Conservation (phyloP, 64 coral and sea anemone species). For the Cladopsammia gracilis region DNA sequence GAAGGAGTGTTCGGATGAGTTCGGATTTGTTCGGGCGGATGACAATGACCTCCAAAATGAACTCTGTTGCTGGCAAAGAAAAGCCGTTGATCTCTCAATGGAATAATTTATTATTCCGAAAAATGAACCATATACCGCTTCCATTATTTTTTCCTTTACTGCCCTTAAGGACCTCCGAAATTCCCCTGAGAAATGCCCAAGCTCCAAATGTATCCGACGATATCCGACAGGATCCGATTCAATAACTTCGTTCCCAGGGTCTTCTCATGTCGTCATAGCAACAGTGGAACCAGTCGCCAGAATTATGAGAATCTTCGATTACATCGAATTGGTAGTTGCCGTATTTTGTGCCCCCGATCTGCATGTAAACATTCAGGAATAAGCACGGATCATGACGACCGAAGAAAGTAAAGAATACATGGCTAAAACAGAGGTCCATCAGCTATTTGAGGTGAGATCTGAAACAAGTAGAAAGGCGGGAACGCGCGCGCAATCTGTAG, state of each 20-base stretch:
- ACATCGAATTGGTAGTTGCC: neutral
- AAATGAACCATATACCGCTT: too few relatives aligned
- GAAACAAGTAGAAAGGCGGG: neutral
- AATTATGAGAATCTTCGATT: slow-evolving; percentile 16
- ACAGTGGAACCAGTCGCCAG: slow-evolving; percentile 9
- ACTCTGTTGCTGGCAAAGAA: too few relatives aligned
- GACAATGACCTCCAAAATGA: too few relatives aligned
- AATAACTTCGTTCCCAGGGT: neutral
- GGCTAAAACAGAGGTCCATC: slow-evolving; percentile 95
- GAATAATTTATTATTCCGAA: too few relatives aligned
- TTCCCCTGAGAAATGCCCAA: too few relatives aligned
- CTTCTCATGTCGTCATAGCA: slow-evolving; percentile 67
- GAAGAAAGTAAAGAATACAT: slow-evolving; percentile 95
- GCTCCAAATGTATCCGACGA: too few relatives aligned
- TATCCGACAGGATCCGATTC: slow-evolving; percentile 8
- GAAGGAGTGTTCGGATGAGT: too few relatives aligned
- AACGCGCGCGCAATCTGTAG: neutral
- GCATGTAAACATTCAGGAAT: slow-evolving; percentile 31
- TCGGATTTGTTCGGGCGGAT: too few relatives aligned
- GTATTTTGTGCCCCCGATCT: neutral
- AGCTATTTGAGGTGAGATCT: slow-evolving; percentile 86
- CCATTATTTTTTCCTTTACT: too few relatives aligned
- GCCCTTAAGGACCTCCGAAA: too few relatives aligned
- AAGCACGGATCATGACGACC: slow-evolving; percentile 65
- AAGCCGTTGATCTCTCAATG: too few relatives aligned